phyloP scores from a whole-genome alignment of 2,797 vertebrate species.

The Natrix natrix region DNA sequence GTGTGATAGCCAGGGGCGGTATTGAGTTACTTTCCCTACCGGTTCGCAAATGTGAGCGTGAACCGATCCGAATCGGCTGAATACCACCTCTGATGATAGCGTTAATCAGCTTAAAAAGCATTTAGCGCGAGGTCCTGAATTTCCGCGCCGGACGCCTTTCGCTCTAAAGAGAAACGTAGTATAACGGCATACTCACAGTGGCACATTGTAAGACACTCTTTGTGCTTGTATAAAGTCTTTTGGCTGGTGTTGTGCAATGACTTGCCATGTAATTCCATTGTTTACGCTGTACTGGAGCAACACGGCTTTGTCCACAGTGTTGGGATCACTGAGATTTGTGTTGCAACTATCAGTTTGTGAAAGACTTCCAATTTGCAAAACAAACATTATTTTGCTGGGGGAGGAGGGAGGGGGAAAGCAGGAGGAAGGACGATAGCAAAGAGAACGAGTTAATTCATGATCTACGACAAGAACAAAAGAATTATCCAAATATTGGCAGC shows the following conservation, averaged over 20 bases:
- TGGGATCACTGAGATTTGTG: conserved; percentile 86
- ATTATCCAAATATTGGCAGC: conserved; percentile 27
- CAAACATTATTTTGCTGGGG: conserved; percentile 99
- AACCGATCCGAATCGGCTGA: no score
- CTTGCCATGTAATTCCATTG: conserved; percentile 95
- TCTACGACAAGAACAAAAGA: not conserved
- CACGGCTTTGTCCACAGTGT: conserved; percentile 91
- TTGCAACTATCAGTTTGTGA: conserved; percentile 96
- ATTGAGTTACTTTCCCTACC: no score
- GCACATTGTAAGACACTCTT: conserved; percentile 97
- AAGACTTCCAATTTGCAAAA: conserved; percentile 95
- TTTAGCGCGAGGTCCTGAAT: not conserved
- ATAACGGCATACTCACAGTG: conserved; percentile 82
- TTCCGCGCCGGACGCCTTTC: not conserved
- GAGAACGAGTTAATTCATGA: conserved; percentile 30
- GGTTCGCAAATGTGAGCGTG: no score
- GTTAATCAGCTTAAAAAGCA: not conserved
- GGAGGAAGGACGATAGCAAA: not conserved
- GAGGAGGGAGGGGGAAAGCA: conserved; percentile 44
- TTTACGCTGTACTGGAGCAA: conserved; percentile 97
- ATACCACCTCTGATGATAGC: no score
- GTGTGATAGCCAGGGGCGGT: no score
- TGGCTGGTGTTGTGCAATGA: conserved; percentile 97
- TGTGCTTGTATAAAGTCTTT: conserved; percentile 98
- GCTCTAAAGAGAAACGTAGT: conserved; percentile 41